Percentiles rank a stretch among this genome's conserved stretches.
These are phyloP conservation scores for Rhabdomys dilectus DNA, from an alignment of 2,113 vertebrate species.

Conservation along the genomic window DNA sequence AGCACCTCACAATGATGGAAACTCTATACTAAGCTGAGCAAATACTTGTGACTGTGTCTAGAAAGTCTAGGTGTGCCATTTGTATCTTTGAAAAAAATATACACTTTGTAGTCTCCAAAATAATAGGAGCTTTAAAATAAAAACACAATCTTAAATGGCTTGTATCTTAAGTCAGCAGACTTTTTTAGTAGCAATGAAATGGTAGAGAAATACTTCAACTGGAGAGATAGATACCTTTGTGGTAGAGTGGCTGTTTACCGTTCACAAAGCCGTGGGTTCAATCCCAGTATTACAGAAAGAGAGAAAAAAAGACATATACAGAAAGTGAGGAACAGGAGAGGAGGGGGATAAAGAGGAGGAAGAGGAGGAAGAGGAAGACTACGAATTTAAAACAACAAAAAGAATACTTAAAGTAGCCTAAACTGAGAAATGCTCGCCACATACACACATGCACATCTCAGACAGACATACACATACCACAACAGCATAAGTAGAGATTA, in stretches of 20 bases:
- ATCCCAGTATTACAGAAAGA: neutral
- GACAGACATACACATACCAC: neutral
- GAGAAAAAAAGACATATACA: too few relatives aligned
- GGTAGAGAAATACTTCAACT: neutral
- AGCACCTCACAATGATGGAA: neutral
- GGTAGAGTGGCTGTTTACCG: neutral
- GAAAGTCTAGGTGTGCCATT: neutral
- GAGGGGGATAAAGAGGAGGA: neutral
- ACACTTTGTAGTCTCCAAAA: constrained; percentile 7
- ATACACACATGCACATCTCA: neutral
- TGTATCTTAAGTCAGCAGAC: neutral
- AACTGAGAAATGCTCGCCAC: neutral
- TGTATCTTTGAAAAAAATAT: neutral
- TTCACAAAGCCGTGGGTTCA: neutral
- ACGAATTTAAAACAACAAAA: neutral
- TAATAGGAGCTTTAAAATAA: constrained; percentile 2
- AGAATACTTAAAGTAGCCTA: neutral
- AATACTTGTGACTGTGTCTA: neutral
- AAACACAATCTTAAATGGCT: neutral
- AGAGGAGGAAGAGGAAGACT: neutral
- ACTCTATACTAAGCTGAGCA: neutral
- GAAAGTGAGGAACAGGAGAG: neutral
- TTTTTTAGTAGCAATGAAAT: neutral
- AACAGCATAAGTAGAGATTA: neutral
- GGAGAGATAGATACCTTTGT: neutral